Evolutionary conservation across 2,888 invertebrate genomes (phyloP), one percentile per base, ranked within the genome.

Genomic region (Chaetoderma sp.): DNA sequence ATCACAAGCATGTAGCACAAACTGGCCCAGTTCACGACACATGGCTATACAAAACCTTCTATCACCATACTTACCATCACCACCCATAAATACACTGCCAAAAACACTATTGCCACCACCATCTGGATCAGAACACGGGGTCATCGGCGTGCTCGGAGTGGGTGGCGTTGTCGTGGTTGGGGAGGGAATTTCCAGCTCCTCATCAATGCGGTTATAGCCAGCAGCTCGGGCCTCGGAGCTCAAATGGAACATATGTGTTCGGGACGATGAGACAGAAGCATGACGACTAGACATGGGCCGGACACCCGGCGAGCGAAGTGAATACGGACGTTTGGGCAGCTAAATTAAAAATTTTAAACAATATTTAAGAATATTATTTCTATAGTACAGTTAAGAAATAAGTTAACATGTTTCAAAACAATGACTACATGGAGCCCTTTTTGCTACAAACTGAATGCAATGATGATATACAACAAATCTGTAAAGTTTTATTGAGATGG

Each of bases 261-360:
- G 73, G 47, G 75, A 77, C 50, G 79, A 75, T 21, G 76, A 67
- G 28, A 72, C 72, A 45, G 75, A 71, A 16, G 74, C 72, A 50
- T 78, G 75, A 23, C 90, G 88, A 50, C 58, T 56, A 36, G 77
- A 66, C 63, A 73, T 72, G 50, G 93, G 92, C 86, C 97, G 97
- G 76, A 95, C 94, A 4, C 94, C 94, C 0, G 94, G 94, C 36
- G 93, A 94, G 88, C 96, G 96, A 74, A 96, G 88, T 60, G 92
- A 91, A 78, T 95, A 89, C 60, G 94, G 93, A 2, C 93, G 95
- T 85, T 91, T 92, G 36, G 95, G 91, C 0, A 93, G 91, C 93
- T 92, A 82, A 2, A 2, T 4, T 0, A 79, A 73, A 30, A 36
- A 33, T 44, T 16, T 42, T 32, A n/a, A 23, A 5, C 1, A 21